Evolutionary conservation across 2,888 invertebrate genomes (phyloP), one percentile per base, ranked within the genome.

Genomic region (Calephelis perditalis): DNA sequence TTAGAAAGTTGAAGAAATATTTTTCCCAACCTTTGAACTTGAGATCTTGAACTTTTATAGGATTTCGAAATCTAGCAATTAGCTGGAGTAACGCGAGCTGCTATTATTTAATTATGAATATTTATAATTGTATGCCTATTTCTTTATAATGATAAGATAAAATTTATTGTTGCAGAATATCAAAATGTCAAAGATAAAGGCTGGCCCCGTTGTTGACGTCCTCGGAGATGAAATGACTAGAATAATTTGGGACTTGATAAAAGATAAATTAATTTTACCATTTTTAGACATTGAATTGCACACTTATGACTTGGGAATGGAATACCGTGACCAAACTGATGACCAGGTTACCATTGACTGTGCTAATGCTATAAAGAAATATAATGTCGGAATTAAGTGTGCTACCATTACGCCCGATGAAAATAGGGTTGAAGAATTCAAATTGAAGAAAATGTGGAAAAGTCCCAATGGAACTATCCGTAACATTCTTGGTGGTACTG

Each of bases 331-430:
- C 81, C 93, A 94, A 71, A 99, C 99, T 58, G 92, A 96, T 63
- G 99, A 99, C 79, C 94, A 98, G 86, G 98, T 99, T 3, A 99
- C 99, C 0, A 91, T 98, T 67, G 99, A 99, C 70, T 98, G 98
- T 82, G 99, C 99, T 7, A 95, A 98, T 82, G 99, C 99, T 11
- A 94, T 99, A 62, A 96, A 97, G 81, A 97, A 97, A 79, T 99
- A 98, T 91, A 98, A 98, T 85, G 99, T 99, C 58, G 99, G 99
- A 52, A 97, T 99, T 69, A 99, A 99, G 85, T 99, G 99, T 89
- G 99, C 99, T 36, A 97, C 99, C 3, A 99, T 99, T 68, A 99
- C 99, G 0, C 99, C 99, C 2, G 99, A 99, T 82, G 99, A 99
- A 83, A 96, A 96, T 46, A 92, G 99, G 78, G 98, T 99, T 0